Conservation (phyloP, 2,797 vertebrate species). For the Coluber constrictor region DNA sequence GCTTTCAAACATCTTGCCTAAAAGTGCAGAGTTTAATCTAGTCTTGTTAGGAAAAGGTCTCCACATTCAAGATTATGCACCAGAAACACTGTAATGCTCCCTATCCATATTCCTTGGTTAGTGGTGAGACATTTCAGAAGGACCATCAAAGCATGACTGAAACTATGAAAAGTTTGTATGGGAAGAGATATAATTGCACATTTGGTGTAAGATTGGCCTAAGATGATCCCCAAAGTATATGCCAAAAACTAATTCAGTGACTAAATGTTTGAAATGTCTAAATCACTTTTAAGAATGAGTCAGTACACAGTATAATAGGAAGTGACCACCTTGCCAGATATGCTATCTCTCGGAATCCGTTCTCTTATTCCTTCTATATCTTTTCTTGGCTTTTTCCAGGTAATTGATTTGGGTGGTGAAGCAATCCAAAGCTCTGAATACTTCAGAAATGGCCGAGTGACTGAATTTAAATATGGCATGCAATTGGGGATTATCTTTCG, state of each 20-base stretch:
- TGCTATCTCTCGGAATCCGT: not conserved
- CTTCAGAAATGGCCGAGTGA: conserved; percentile 81
- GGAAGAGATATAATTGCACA: not conserved
- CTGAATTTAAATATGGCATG: conserved; percentile 89
- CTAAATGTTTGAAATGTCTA: not conserved
- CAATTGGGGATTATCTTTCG: conserved; percentile 83
- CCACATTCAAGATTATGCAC: not conserved
- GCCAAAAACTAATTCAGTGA: not conserved
- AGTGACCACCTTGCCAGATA: not conserved
- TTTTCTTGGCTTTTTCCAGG: conserved; percentile 66
- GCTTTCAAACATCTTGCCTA: not conserved
- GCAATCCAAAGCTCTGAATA: conserved; percentile 75
- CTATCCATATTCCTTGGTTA: not conserved
- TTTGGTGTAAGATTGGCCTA: not conserved
- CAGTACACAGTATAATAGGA: not conserved
- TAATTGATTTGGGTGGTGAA: conserved; percentile 91
- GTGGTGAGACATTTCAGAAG: not conserved
- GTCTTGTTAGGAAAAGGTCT: not conserved
- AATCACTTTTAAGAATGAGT: not conserved
- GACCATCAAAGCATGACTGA: not conserved
- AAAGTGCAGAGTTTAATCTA: not conserved
- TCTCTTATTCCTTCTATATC: not conserved
- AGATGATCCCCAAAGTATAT: not conserved
- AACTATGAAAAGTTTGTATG: not conserved
- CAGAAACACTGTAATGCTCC: not conserved